Evolutionary conservation across 1,140 invertebrate species (phyloP), one percentile per base, ranked within the genome.

Genomic region (Leptinotarsa texana): DNA sequence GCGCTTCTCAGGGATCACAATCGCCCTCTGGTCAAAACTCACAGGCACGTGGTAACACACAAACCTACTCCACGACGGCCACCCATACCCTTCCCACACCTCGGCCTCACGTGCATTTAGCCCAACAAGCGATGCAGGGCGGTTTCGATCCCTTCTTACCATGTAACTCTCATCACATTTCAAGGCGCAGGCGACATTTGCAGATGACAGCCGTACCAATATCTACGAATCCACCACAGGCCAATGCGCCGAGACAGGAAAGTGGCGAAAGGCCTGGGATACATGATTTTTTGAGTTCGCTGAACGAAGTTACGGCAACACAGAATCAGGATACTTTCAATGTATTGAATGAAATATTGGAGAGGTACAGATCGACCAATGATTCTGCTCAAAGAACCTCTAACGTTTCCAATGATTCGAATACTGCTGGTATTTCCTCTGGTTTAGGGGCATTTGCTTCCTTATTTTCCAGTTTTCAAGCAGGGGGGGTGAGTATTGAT

Each of bases 101-200:
- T 13, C 85, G 92, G 48, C 90, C 91, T 4, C 91, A 92, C 74
- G 89, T 92, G 13, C 88, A 90, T 77, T 85, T 90, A 67, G 81
- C 81, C 5, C 82, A 82, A 57, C 83, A 85, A 71, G 80, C 82
- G 0, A 82, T 85, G 68, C 75, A 86, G 42, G 86, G 87, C 27
- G 86, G 86, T n/a, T 91, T 92, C 75, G 92, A 93, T 86, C 90
- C 90, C 5, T 91, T 91, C 77, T 84, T 93, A n/a, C 89, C 89
- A 1, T 93, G 92, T 78, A 89, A 88, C 80, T 92, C 91, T 0
- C 89, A 91, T 77, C 90, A 91, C 77, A 81, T 91, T 70, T 72
- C 73, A 4, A 62, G 69, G 13, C 49, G 69, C 3, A 61, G 69
- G 57, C 15, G 49, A 11, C 57, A 61, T 17, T 24, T 22, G 8